phyloP scores from a whole-genome alignment of 2,888 invertebrate genomes.

The Lasioglossum figueresi region DNA sequence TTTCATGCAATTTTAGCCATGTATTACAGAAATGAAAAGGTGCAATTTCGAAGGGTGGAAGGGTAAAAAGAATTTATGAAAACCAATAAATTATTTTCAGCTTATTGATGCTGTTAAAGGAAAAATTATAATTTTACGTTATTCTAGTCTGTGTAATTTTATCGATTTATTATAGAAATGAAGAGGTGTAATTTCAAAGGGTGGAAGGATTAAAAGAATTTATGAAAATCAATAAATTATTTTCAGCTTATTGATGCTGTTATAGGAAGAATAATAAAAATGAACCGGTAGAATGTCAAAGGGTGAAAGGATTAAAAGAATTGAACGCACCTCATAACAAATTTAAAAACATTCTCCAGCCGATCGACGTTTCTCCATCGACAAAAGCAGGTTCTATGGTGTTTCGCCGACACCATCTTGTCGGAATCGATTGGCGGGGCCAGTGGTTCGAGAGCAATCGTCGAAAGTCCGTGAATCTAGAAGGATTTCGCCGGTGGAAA shows the following conservation, averaged over 20 bases:
- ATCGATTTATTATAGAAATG: too few species aligned
- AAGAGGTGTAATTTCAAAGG: too few species aligned
- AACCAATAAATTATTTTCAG: too few species aligned
- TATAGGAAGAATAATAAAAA: neutral
- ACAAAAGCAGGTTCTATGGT: neutral
- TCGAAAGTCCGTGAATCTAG: conserved; percentile 39
- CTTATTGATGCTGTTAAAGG: neutral
- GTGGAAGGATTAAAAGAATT: neutral
- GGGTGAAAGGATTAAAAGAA: neutral
- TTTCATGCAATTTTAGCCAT: neutral
- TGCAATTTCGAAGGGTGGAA: neutral
- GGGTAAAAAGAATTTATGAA: too few species aligned
- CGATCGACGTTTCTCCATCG: neutral
- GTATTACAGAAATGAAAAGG: neutral
- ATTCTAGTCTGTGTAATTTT: too few species aligned
- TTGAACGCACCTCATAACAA: neutral
- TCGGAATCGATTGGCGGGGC: conserved; percentile 11
- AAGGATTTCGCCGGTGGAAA: conserved; percentile 25
- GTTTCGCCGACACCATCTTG: neutral
- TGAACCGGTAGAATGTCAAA: neutral
- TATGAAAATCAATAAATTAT: neutral
- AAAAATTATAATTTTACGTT: neutral
- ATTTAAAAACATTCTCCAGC: neutral
- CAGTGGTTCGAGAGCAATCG: conserved; percentile 29
- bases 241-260: neutral